phyloP scores from a whole-genome alignment of 2,113 vertebrate species.

The Uria lomvia region DNA sequence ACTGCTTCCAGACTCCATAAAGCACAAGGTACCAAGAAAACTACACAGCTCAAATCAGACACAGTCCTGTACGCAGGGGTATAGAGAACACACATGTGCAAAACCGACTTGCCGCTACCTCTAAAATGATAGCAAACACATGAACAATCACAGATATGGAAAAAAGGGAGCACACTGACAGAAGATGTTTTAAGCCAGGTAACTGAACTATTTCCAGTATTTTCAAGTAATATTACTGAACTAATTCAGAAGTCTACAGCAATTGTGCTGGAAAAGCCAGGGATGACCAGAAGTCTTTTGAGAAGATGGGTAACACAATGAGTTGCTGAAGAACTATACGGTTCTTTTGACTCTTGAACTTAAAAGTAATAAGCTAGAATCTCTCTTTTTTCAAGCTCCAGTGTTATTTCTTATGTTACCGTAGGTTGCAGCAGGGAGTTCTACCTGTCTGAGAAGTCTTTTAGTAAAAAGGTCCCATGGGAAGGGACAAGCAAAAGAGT shows the following conservation, averaged over 20 bases:
- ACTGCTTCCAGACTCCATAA: not conserved
- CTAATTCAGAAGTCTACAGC: not conserved
- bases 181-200: not conserved
- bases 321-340: not conserved
- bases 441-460: not conserved
- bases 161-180: not conserved
- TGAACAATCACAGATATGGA: fast-evolving
- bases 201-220: not conserved
- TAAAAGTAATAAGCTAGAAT: not conserved
- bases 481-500: not conserved
- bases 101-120: not conserved
- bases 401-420: not conserved
- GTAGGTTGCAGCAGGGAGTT: not conserved
- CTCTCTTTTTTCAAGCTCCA: not conserved
- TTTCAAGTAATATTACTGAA: not conserved
- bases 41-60: not conserved
- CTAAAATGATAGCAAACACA: not conserved
- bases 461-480: not conserved
- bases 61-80: not conserved
- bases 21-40: not conserved
- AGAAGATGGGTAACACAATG: not conserved
- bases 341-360: not conserved
- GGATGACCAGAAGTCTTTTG: not conserved
- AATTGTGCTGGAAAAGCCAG: not conserved
- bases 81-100: not conserved